Conservation (phyloP, 1,140 invertebrate genomes). For the Zaprionus davidi region DNA sequence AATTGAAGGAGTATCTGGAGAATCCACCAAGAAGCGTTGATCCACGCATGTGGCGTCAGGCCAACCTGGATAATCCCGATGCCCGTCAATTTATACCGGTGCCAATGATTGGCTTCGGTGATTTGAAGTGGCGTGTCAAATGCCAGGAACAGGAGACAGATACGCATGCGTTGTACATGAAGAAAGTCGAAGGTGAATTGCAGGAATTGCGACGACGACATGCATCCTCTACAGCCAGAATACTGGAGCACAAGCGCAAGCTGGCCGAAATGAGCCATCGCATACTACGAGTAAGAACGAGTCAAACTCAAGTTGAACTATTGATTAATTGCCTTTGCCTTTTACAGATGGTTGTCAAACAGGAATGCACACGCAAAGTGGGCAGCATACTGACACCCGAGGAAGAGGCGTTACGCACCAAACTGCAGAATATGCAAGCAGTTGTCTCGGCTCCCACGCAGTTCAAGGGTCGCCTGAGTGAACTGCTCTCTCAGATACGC, state of each 20-base stretch:
- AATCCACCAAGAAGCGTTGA: conserved; percentile 93
- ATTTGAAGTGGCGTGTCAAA: conserved; percentile 91
- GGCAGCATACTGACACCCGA: conserved; percentile 94
- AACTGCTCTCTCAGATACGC: conserved; percentile 93
- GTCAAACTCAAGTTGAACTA: background rate
- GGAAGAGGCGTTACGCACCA: conserved; percentile 93
- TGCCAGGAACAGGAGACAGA: conserved; percentile 92
- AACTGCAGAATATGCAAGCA: conserved; percentile 93
- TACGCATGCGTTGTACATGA: conserved; percentile 90
- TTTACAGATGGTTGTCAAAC: conserved; percentile 91
- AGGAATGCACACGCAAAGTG: conserved; percentile 93
- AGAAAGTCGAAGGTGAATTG: conserved; percentile 91
- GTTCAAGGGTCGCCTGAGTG: conserved; percentile 95
- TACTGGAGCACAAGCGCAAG: conserved; percentile 90
- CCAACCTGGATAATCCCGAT: conserved; percentile 96
- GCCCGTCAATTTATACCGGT: conserved; percentile 94
- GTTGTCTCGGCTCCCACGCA: conserved; percentile 96
- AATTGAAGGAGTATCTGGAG: conserved; percentile 95
- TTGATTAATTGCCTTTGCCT: background rate
- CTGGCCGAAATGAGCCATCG: conserved; percentile 91
- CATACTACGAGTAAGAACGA: conserved; percentile 88
- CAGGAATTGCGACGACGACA: conserved; percentile 90
- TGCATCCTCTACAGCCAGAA: conserved; percentile 88
- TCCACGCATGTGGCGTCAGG: conserved; percentile 93
- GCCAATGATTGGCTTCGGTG: conserved; percentile 94